Conservation (phyloP, 2,888 invertebrate genomes). For the Melieria picta region DNA sequence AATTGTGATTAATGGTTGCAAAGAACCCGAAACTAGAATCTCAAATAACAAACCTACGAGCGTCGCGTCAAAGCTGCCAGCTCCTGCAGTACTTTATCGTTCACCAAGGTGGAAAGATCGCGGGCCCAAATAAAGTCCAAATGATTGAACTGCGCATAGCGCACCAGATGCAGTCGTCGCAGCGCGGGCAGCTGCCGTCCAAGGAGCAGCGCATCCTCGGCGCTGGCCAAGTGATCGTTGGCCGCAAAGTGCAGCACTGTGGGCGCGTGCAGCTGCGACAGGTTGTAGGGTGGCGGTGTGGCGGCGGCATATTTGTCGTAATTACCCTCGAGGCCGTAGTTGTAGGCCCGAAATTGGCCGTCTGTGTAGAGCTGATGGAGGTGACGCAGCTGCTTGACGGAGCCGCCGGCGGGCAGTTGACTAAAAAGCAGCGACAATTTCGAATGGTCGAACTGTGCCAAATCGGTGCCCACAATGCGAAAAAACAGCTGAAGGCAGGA, state of each 20-base stretch:
- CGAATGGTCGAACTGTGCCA: slow-evolving; percentile 31
- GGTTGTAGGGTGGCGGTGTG: slow-evolving; percentile 66
- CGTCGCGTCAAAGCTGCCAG: no score
- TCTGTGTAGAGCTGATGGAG: slow-evolving; percentile 43
- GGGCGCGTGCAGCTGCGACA: slow-evolving; percentile 66
- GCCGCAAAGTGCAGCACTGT: slow-evolving; percentile 68
- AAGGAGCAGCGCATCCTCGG: slow-evolving; percentile 37
- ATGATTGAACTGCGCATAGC: slow-evolving; percentile 53
- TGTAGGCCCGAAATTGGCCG: slow-evolving; percentile 41
- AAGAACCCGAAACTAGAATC: no score
- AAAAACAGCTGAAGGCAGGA: no score
- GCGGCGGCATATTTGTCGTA: slow-evolving; percentile 66
- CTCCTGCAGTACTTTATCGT: not conserved
- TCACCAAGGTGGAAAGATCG: slow-evolving; percentile 39
- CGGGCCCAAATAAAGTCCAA: slow-evolving; percentile 51
- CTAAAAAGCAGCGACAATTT: slow-evolving; percentile 35
- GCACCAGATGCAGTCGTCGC: slow-evolving; percentile 39
- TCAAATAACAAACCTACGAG: no score
- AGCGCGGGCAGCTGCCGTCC: slow-evolving; percentile 56
- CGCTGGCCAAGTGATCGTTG: slow-evolving; percentile 44
- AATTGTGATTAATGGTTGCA: no score
- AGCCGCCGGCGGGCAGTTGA: slow-evolving; percentile 46
- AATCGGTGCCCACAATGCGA: no score
- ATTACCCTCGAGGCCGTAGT: slow-evolving; percentile 59
- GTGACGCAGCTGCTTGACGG: slow-evolving; percentile 45